These are phyloP conservation scores for Gila robusta DNA, from an alignment of 2,797 vertebrate species.

Conservation along the genomic window DNA sequence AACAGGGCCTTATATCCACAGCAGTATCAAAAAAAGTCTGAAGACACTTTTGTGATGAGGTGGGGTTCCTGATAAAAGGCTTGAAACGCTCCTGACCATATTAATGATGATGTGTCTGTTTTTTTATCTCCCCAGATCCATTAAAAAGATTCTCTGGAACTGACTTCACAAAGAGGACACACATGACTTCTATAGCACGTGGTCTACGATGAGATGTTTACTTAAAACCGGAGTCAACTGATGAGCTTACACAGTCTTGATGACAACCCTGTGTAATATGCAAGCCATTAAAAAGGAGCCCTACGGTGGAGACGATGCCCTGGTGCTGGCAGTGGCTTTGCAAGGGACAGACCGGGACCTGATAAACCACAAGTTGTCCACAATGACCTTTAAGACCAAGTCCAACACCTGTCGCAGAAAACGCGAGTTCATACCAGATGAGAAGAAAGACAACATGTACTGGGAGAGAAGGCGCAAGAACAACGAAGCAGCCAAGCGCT, in stretches of 20 bases:
- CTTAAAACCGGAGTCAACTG: constrained; percentile 61
- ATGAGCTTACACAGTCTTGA: constrained; percentile 65
- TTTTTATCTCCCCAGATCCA: constrained; percentile 59
- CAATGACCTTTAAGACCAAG: constrained; percentile 81
- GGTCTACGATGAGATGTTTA: constrained; percentile 51
- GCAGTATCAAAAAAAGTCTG: not conserved
- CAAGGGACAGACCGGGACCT: constrained; percentile 82
- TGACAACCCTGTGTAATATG: constrained; percentile 77
- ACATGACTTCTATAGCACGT: constrained; percentile 39
- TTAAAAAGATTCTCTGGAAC: constrained; percentile 34
- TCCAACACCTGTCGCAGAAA: constrained; percentile 86
- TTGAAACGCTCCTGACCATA: not conserved
- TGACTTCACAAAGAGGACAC: constrained; percentile 37
- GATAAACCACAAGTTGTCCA: constrained; percentile 76
- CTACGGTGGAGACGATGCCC: constrained; percentile 80
- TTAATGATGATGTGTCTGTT: constrained; percentile 9
- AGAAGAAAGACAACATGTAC: constrained; percentile 94
- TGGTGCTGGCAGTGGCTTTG: constrained; percentile 84
- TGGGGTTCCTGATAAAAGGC: not conserved
- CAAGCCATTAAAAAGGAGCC: constrained; percentile 92
- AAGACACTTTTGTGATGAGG: not conserved
- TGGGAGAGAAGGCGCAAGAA: constrained; percentile 98
- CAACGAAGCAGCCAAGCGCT: constrained; percentile 96
- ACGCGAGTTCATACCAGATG: constrained; percentile 95
- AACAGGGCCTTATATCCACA: not conserved